Conservation (phyloP, 2,888 invertebrate genomes). For the Napeogenes sylphis region DNA sequence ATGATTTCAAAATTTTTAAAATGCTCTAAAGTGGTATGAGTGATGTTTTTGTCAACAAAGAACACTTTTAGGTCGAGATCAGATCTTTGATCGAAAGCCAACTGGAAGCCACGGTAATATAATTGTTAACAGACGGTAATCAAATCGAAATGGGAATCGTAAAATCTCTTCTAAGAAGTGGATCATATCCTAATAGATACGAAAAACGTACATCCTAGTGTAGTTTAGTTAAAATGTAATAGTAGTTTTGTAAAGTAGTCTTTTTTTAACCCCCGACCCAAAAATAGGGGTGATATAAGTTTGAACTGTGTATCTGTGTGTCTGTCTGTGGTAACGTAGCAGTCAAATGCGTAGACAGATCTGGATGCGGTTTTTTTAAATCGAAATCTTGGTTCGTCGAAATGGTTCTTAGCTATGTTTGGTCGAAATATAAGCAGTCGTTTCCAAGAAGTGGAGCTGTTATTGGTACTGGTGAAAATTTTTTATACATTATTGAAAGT, state of each 20-base stretch:
- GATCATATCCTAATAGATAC: constrained; percentile 18
- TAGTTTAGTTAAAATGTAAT: not conserved
- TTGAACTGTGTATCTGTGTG: no score
- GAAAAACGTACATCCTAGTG: constrained; percentile 9
- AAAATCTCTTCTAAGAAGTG: constrained; percentile 18
- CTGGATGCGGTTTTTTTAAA: no score
- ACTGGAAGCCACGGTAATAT: constrained; percentile 40
- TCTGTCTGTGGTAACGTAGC: no score
- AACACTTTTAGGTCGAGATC: constrained; percentile 37
- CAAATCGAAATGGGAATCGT: constrained; percentile 18
- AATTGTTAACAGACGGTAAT: constrained; percentile 42
- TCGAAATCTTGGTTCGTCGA: no score
- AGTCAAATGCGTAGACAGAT: no score
- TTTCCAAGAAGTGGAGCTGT: no score
- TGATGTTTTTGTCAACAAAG: constrained; percentile 49
- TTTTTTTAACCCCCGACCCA: no score
- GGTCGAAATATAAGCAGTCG: no score
- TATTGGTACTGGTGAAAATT: no score
- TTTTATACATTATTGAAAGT: no score
- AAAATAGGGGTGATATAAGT: no score
- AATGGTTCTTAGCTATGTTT: no score
- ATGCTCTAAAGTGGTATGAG: constrained; percentile 39
- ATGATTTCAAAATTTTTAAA: constrained; percentile 20
- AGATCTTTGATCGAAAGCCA: constrained; percentile 61
- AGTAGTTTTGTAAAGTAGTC: not conserved